Percentiles rank a stretch among this genome's conserved stretches.
These are phyloP conservation scores for Nomada fucata DNA, from an alignment of 2,888 invertebrate genomes.

Conservation along the genomic window DNA sequence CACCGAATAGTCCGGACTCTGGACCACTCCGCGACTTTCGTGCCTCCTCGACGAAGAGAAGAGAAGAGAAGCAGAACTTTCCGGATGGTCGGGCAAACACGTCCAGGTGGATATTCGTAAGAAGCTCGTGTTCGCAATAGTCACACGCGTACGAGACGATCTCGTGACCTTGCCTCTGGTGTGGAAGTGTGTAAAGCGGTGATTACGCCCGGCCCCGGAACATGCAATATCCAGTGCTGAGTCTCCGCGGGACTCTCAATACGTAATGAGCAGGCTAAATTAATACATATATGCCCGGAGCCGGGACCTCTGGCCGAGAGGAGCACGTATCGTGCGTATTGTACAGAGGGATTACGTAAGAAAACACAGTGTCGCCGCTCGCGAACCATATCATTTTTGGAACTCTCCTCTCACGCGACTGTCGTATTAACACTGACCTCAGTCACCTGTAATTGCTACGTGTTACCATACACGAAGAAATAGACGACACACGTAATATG, in stretches of 20 bases:
- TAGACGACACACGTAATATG: constrained; percentile 70
- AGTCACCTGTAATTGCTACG: constrained; percentile 83
- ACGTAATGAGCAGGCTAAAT: constrained; percentile 78
- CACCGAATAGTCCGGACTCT: too few species aligned
- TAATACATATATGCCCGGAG: constrained; percentile 75
- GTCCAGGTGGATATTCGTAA: not conserved
- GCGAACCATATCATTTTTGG: constrained; percentile 83
- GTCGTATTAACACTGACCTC: constrained; percentile 84
- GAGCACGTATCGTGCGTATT: constrained; percentile 70
- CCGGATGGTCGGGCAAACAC: not conserved
- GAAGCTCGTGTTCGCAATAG: constrained; percentile 52
- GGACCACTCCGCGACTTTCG: too few species aligned
- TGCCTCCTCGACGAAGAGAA: too few species aligned
- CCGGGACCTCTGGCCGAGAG: constrained; percentile 67
- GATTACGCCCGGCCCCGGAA: constrained; percentile 75
- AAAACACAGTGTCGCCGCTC: constrained; percentile 67
- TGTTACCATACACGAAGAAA: constrained; percentile 64
- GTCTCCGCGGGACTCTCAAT: constrained; percentile 66
- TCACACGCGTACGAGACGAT: constrained; percentile 19
- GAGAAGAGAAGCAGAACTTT: too few species aligned
- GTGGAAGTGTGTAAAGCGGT: constrained; percentile 64
- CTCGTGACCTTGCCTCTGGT: constrained; percentile 67
- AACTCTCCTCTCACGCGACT: constrained; percentile 82
- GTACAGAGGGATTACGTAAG: constrained; percentile 71
- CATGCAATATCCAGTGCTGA: constrained; percentile 67